These are phyloP conservation scores for Camponotus vicinus DNA, from an alignment of 1,140 invertebrate genomes.

Conservation along the genomic window DNA sequence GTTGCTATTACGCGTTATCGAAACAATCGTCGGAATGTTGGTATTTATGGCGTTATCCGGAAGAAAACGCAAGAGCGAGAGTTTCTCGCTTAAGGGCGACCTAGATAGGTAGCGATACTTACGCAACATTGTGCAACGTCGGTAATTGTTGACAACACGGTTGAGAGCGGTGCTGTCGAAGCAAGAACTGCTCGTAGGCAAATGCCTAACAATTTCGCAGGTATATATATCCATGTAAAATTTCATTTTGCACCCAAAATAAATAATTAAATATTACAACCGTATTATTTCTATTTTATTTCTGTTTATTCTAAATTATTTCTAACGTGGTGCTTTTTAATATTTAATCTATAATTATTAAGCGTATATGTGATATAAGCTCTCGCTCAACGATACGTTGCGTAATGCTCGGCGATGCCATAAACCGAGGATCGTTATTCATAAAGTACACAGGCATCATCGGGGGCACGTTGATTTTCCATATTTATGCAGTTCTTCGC, in stretches of 20 bases:
- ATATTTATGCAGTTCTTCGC: background rate
- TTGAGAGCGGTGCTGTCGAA: slow-evolving; percentile 10
- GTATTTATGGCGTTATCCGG: background rate
- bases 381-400: slow-evolving; percentile 13
- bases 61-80: slow-evolving; percentile 43
- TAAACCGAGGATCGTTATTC: slow-evolving; percentile 13
- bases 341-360: background rate
- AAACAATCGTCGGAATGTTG: slow-evolving; percentile 34
- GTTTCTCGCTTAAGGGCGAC: slow-evolving; percentile 51
- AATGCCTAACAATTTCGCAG: background rate
- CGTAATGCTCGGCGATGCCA: background rate
- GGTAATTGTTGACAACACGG: slow-evolving; percentile 43
- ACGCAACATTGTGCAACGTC: slow-evolving; percentile 58
- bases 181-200: background rate
- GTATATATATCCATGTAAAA: background rate
- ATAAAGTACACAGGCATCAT: background rate
- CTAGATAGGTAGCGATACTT: slow-evolving; percentile 21
- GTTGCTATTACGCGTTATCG: slow-evolving; percentile 6
- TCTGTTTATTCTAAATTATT: background rate
- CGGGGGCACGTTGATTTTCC: background rate
- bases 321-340: background rate
- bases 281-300: background rate
- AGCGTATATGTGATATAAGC: background rate
- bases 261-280: background rate
- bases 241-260: background rate